These are phyloP conservation scores for Leptura quadrifasciata DNA, from an alignment of 2,888 invertebrate genomes.

Conservation along the genomic window DNA sequence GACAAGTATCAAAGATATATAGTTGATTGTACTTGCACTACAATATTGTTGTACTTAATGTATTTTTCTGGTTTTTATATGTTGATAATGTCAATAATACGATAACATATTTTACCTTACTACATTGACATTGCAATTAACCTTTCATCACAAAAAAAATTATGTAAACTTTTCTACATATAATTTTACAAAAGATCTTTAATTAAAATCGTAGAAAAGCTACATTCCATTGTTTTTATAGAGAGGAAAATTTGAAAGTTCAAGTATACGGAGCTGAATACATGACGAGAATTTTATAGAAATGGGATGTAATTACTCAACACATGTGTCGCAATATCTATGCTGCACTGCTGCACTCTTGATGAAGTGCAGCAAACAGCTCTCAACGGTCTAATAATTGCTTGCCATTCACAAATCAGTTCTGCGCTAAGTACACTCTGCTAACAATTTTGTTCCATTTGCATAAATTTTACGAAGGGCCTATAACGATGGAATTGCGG, in stretches of 20 bases:
- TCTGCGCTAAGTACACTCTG: neutral
- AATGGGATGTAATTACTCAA: neutral
- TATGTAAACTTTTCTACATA: neutral
- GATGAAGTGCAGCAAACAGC: neutral
- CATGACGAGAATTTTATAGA: constrained; percentile 1
- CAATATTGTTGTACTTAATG: too few relatives aligned
- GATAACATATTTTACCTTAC: too few relatives aligned
- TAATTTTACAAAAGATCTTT: neutral
- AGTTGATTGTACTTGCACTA: too few relatives aligned
- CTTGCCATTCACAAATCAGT: constrained; percentile 7
- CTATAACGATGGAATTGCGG: neutral
- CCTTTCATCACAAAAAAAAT: too few relatives aligned
- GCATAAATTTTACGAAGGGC: constrained; percentile 7
- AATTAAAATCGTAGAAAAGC: neutral
- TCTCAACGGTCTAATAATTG: constrained; percentile 4
- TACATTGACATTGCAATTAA: too few relatives aligned
- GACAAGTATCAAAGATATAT: too few relatives aligned
- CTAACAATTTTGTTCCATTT: constrained; percentile 7
- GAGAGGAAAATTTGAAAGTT: neutral
- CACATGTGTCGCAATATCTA: neutral
- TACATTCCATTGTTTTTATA: neutral
- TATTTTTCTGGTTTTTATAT: too few relatives aligned
- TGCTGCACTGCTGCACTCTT: constrained; percentile 7
- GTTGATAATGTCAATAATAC: too few relatives aligned
- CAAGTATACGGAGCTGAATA: neutral